Base-by-base conservation (phyloP, 1,140 invertebrate genomes). In the Solenopsis invicta region DNA sequence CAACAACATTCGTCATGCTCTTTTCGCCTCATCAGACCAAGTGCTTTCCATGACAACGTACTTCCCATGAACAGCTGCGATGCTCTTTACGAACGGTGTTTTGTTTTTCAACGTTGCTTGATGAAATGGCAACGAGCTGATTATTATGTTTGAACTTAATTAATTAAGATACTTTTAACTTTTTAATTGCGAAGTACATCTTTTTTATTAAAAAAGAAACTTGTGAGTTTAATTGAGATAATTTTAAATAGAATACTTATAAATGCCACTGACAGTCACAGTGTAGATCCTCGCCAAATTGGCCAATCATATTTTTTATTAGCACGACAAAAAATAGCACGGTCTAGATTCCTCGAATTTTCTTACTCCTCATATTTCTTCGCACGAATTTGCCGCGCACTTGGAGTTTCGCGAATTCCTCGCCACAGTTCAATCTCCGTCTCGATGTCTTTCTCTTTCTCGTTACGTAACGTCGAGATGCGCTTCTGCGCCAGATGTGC, bases 381-480 rank as follows among this genome's bases (percentile, higher is more conserved):
- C 18, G 37, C 16, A 37, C 34, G 12, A 54, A 72, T 72, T 74
- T 45, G n/a, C 10, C 48, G 52, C 67, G 69, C 41, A 74, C 62
- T 54, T 66, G 6, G 16, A 52, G 52, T 4, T 37, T 72, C 34
- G 37, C 18, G 4, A 82, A 74, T 59, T 59, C n/a, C 18, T 59
- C 52, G 24, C 71, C 64, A 71, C 62, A 54, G 21, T 71, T 81
- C 48, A 66, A 54, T 12, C 52, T 29, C 10, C 78, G 61, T 61
- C 50, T 66, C 24, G 54, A 76, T 52, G 67, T 84, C 48, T 84
- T 89, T 56, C 75, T 77, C 61, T 67, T 77, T 74, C 5, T 45
- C 48, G 84, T 86, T 86, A 62, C 64, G 56, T 84, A 84, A 84
- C 54, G 8, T 13, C 69, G 67, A 21, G 80, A 61, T 74, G 69